Evolutionary conservation across 1,140 invertebrate genomes (phyloP).

Genomic region (Brachionus manjavacas): DNA sequence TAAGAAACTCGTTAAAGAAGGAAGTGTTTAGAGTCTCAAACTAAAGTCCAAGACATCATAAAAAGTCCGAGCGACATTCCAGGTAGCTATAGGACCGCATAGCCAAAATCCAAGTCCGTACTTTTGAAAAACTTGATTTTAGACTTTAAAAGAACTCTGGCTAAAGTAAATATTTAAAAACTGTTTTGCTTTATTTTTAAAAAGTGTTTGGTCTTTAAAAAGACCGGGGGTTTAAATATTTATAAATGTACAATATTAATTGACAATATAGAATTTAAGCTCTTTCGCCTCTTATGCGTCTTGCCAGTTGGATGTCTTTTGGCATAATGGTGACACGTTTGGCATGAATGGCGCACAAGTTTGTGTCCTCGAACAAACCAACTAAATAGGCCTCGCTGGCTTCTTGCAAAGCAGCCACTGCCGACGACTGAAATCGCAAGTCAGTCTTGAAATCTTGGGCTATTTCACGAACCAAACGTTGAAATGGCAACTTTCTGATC

Average conservation of each 20-base stretch:
- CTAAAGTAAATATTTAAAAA: too few species aligned
- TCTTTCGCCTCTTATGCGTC: slow-evolving; percentile 53
- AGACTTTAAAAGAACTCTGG: too few species aligned
- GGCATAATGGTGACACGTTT: slow-evolving; percentile 93
- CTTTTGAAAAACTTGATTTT: too few species aligned
- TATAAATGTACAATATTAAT: not conserved
- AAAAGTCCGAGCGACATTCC: too few species aligned
- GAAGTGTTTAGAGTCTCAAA: too few species aligned
- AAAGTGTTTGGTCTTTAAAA: not conserved
- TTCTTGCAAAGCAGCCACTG: slow-evolving; percentile 59
- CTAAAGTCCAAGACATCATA: too few species aligned
- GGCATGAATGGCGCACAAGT: slow-evolving; percentile 86
- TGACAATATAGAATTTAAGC: slow-evolving; percentile 45
- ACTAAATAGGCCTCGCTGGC: slow-evolving; percentile 74
- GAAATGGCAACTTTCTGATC: not conserved
- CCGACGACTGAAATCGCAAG: slow-evolving; percentile 61
- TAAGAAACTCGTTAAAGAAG: too few species aligned
- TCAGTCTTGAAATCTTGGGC: slow-evolving; percentile 71
- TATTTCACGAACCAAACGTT: slow-evolving; percentile 62
- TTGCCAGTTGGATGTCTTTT: slow-evolving; percentile 75
- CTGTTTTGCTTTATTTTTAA: not conserved
- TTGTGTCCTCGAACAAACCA: slow-evolving; percentile 82
- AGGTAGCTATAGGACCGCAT: too few species aligned
- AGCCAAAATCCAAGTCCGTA: too few species aligned
- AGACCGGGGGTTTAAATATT: not conserved